Conservation (phyloP, 2,797 vertebrate species). For the Sebastes minor region DNA sequence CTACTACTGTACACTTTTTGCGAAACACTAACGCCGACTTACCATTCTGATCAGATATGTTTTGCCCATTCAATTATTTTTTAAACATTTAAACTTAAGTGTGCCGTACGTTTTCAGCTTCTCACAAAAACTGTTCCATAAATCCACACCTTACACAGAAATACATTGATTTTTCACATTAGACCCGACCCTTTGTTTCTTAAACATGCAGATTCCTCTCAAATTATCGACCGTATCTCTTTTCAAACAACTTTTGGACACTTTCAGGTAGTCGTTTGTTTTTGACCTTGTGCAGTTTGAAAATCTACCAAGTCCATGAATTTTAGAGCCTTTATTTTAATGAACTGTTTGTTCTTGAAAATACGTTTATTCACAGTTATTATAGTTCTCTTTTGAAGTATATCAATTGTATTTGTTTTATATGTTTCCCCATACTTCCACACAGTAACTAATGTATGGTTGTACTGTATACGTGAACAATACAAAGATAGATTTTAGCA, state of each 20-base stretch:
- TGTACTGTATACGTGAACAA: not conserved
- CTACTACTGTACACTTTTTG: not conserved
- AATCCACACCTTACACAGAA: not conserved
- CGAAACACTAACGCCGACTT: not conserved
- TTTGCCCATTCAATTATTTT: not conserved
- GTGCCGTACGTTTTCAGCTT: not conserved
- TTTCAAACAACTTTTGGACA: not conserved
- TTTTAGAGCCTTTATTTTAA: not conserved
- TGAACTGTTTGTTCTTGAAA: not conserved
- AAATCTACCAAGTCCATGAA: not conserved
- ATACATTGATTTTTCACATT: too few species aligned
- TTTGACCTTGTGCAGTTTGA: not conserved
- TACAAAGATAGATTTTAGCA: too few species aligned
- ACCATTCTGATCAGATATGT: not conserved
- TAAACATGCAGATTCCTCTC: not conserved
- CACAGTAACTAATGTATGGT: not conserved
- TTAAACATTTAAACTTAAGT: rapidly evolving
- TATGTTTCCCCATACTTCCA: not conserved
- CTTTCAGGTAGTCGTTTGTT: not conserved
- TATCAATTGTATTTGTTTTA: not conserved
- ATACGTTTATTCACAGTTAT: not conserved
- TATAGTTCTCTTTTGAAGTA: not conserved
- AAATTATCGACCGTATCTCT: not conserved
- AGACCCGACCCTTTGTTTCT: too few species aligned
- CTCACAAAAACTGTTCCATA: not conserved